A percentile compares a stretch with the other conserved stretches of the same genome.
Evolutionary conservation across 2,888 invertebrate species (phyloP).

Genomic region (Aplocera efformata): DNA sequence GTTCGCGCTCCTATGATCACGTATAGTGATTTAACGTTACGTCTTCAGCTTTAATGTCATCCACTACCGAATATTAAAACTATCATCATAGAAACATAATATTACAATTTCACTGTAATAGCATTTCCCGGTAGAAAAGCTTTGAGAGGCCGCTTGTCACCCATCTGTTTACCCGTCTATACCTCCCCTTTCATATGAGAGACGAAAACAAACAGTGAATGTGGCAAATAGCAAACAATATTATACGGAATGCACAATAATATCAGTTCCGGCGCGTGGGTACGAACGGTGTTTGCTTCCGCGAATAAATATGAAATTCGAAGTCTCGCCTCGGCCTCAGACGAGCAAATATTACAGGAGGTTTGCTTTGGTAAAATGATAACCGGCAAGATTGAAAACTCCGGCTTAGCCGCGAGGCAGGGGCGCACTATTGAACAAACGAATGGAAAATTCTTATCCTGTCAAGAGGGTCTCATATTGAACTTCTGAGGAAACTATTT

Average conservation of each 20-base stretch:
- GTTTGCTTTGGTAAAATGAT: slow-evolving; percentile 80
- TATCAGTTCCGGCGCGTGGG: slow-evolving; percentile 76
- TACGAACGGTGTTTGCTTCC: slow-evolving; percentile 67
- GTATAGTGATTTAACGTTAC: slow-evolving; percentile 62
- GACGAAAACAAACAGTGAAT: slow-evolving; percentile 79
- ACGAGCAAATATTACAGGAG: slow-evolving; percentile 75
- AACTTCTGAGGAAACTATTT: slow-evolving; percentile 22
- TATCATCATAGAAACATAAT: slow-evolving; percentile 41
- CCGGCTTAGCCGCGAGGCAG: slow-evolving; percentile 64
- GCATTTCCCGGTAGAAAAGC: slow-evolving; percentile 64
- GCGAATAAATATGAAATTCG: slow-evolving; percentile 80
- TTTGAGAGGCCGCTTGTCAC: slow-evolving; percentile 63
- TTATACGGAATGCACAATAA: slow-evolving; percentile 81
- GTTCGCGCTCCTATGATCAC: slow-evolving; percentile 70
- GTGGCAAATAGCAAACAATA: slow-evolving; percentile 81
- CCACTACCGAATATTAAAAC: slow-evolving; percentile 30
- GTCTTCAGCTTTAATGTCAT: slow-evolving; percentile 34
- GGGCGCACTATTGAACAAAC: slow-evolving; percentile 51
- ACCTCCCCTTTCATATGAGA: slow-evolving; percentile 79
- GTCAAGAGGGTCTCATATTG: slow-evolving; percentile 36
- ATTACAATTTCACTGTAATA: slow-evolving; percentile 61
- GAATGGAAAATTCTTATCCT: slow-evolving; percentile 34
- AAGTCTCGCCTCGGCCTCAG: slow-evolving; percentile 65
- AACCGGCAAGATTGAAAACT: slow-evolving; percentile 77
- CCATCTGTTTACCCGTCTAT: slow-evolving; percentile 72